Base-by-base conservation (phyloP, 2,113 vertebrate genomes). In the Falcunculus frontatus region DNA sequence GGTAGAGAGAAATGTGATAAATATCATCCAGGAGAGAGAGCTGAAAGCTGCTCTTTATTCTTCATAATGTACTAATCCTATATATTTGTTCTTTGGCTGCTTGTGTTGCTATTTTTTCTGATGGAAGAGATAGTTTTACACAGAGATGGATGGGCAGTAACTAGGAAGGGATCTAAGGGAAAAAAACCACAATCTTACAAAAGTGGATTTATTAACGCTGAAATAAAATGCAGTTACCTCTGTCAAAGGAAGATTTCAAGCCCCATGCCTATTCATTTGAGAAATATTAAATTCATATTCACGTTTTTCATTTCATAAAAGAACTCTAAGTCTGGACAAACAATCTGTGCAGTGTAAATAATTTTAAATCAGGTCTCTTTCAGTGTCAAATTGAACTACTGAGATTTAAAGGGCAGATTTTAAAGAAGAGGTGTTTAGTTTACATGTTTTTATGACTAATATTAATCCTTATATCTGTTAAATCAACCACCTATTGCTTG, bases 31-130 rank as follows among this genome's bases (percentile, higher is more conserved):
- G 89, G 93, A 96, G 96, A 96, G 94, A 95, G 62, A 97, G 92
- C 89, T 97, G 97, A 98, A 98, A 97, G 97, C 95, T 89, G 92
- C 89, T 97, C 95, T 98, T 98, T 98, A 97, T 97, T 98, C 97
- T 98, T 98, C 96, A 95, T 98, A 97, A 97, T 96, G 96, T 97
- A 94, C 96, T 98, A 97, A 97, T 97, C 92, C 88, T 97, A 95
- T 74, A 85, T 94, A 96, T 98, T 97, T 97, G 94, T 97, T 97
- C 94, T 96, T 76, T 95, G 87, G 41, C 85, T 96, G 93, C 70
- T 90, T 95, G 57, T 95, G 81, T 90, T 94, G 77, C 60, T 83
- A 76, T 89, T 96, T 93, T 95, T 89, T 95, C 74, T 94, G 92
- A 94, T 90, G 44, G 55, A 83, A 90, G 44, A 84, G 82, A 82